These are phyloP conservation scores for Cettia cetti DNA, from an alignment of 2,113 vertebrate species.

Conservation along the genomic window DNA sequence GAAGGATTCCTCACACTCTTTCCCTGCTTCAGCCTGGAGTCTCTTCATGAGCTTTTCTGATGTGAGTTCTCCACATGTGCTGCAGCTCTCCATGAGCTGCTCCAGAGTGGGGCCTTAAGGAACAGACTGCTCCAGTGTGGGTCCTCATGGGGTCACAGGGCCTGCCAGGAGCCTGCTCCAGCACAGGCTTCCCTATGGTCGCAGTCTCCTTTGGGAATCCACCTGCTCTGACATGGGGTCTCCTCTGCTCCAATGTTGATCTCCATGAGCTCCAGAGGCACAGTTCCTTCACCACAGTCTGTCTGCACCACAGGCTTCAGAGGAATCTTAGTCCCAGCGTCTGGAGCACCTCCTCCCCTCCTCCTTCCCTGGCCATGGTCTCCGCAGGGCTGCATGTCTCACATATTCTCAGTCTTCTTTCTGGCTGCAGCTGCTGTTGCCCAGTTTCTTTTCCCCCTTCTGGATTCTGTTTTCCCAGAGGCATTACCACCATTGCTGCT, in stretches of 20 bases:
- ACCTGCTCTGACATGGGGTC: accelerated
- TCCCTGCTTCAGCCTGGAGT: not conserved
- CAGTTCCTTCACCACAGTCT: not conserved
- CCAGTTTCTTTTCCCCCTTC: not conserved
- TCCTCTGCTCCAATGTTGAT: not conserved
- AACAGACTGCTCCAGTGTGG: not conserved
- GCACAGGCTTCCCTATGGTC: not conserved
- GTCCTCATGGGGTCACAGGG: not conserved
- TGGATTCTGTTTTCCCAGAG: not conserved
- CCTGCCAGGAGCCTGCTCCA: not conserved
- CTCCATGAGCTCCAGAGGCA: not conserved
- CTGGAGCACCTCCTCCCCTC: not conserved
- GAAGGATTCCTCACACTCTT: not conserved
- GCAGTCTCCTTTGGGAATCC: not conserved
- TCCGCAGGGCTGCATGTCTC: not conserved
- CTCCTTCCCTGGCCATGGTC: too few species aligned
- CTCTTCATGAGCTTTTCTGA: not conserved
- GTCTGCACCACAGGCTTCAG: not conserved
- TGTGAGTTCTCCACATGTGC: not conserved
- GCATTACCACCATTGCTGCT: too few species aligned
- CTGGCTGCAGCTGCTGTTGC: not conserved
- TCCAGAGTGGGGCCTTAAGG: not conserved
- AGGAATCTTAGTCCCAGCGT: accelerated
- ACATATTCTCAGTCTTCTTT: not conserved
- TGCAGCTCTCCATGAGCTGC: not conserved